Evolutionary conservation across 1,140 invertebrate genomes (phyloP).

Genomic region (Zaprionus kolodkinae): DNA sequence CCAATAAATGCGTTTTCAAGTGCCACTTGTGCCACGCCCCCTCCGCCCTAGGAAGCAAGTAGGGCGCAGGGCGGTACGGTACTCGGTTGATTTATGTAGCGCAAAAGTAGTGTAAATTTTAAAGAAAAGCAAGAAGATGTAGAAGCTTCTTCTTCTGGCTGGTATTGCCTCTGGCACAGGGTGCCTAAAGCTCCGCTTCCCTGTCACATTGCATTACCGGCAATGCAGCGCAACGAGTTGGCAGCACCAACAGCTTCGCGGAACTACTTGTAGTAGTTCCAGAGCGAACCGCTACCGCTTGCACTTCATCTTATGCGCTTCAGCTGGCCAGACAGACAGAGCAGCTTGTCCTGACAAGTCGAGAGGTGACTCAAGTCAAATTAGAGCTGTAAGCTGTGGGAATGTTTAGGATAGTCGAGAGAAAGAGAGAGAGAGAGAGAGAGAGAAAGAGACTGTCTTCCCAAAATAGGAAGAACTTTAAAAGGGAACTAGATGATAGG

Average conservation of each 20-base stretch:
- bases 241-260: conserved; percentile 19
- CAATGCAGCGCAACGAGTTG: conserved; percentile 28
- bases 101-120: not conserved
- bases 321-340: not conserved
- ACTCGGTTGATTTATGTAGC: conserved; percentile 32
- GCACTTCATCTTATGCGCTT: not conserved
- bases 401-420: not conserved
- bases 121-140: not conserved
- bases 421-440: not conserved
- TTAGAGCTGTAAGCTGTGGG: not conserved
- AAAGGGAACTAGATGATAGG: no score
- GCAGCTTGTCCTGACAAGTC: not conserved
- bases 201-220: conserved; percentile 35
- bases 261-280: conserved; percentile 9
- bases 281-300: not conserved
- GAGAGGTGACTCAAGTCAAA: not conserved
- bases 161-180: not conserved
- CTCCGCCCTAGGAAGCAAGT: not conserved
- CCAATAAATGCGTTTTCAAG: conserved; percentile 63
- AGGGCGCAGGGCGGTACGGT: not conserved
- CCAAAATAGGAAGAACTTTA: no score
- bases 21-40: conserved; percentile 48
- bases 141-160: not conserved
- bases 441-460: not conserved
- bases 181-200: not conserved